Conservation (phyloP, 2,113 vertebrate species). For the Cisticola juncidis region DNA sequence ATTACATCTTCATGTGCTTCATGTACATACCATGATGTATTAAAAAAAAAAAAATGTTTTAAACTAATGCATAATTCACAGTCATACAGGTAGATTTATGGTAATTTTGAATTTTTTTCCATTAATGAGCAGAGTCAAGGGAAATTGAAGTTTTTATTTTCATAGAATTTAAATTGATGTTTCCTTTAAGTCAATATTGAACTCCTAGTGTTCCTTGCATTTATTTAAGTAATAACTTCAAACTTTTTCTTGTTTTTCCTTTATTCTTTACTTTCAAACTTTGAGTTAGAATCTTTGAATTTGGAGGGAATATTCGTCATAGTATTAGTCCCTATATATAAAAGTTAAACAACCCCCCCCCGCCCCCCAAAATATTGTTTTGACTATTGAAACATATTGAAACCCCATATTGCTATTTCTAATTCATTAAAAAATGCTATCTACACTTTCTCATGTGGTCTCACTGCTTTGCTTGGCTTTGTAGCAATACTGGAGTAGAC, state of each 20-base stretch:
- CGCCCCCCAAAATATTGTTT: accelerated
- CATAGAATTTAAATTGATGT: not conserved
- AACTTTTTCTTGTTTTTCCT: not conserved
- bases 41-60: too few relatives aligned
- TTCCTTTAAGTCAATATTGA: not conserved
- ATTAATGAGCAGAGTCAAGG: not conserved
- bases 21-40: not conserved
- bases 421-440: not conserved
- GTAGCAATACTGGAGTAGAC: not conserved
- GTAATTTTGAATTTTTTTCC: not conserved
- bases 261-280: not conserved
- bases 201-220: not conserved
- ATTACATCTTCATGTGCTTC: not conserved
- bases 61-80: not conserved
- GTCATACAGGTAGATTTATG: not conserved
- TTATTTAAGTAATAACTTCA: not conserved
- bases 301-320: not conserved
- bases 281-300: not conserved
- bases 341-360: not conserved
- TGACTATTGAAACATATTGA: not conserved
- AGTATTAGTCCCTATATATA: not conserved
- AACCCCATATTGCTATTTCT: accelerated
- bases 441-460: not conserved
- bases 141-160: not conserved
- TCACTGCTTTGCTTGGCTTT: not conserved